Evolutionary conservation across 2,888 invertebrate species (phyloP).

Genomic region (Pollenia labialis): DNA sequence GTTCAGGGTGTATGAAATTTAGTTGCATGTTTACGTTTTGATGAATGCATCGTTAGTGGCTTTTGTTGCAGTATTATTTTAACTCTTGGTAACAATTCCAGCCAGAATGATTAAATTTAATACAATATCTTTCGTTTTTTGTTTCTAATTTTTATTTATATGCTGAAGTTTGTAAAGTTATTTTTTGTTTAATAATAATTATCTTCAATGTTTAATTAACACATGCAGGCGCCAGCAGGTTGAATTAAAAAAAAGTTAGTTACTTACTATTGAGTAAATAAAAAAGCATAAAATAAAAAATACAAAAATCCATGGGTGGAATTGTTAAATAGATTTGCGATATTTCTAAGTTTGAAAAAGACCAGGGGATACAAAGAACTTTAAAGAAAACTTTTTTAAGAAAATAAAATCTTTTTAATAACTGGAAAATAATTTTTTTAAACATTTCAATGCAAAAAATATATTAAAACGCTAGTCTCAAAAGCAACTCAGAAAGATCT

Average conservation of each 20-base stretch:
- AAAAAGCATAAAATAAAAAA: not conserved
- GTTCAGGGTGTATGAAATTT: not conserved
- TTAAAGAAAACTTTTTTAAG: too few species aligned
- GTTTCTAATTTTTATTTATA: not conserved
- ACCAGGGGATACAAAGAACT: too few species aligned
- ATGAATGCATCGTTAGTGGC: slow-evolving; percentile 33
- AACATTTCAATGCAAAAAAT: too few species aligned
- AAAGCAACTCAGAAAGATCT: too few species aligned
- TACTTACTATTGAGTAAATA: slow-evolving; percentile 12
- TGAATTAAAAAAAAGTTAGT: slow-evolving; percentile 10
- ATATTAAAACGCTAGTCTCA: too few species aligned
- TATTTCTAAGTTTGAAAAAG: too few species aligned
- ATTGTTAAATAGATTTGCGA: not conserved
- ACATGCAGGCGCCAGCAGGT: slow-evolving; percentile 49
- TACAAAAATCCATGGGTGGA: not conserved
- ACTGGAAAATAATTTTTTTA: too few species aligned
- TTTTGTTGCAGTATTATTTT: slow-evolving; percentile 27
- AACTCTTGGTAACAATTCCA: slow-evolving; percentile 19
- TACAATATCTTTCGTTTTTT: slow-evolving; percentile 24
- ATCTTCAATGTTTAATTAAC: slow-evolving; percentile 42
- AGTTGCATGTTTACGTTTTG: slow-evolving; percentile 20
- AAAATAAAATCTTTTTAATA: too few species aligned
- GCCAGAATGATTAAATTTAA: slow-evolving; percentile 29
- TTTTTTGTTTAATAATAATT: not conserved
- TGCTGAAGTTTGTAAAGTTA: not conserved